Evolutionary conservation across 2,888 invertebrate genomes (phyloP).

Genomic region (Lithophane leautieri): DNA sequence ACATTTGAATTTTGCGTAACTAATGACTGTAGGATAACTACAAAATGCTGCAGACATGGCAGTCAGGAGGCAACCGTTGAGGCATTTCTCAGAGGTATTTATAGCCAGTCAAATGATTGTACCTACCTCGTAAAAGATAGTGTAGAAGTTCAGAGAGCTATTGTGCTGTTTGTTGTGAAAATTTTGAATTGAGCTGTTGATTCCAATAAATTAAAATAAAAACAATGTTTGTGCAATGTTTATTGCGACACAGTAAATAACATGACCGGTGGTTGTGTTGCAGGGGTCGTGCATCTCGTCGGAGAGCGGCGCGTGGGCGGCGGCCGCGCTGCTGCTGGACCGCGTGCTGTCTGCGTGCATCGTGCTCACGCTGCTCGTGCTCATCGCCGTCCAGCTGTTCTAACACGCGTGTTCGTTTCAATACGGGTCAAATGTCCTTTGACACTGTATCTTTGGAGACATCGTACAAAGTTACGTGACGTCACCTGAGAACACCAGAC

Average conservation of each 20-base stretch:
- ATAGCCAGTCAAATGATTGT: no score
- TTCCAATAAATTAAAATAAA: not conserved
- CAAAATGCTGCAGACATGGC: not conserved
- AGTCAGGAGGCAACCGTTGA: not conserved
- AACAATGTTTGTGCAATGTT: not conserved
- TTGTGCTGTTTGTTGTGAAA: no score
- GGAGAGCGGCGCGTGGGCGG: slow-evolving; percentile 78
- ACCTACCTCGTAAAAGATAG: not conserved
- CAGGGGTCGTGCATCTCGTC: slow-evolving; percentile 58
- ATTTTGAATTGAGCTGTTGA: no score
- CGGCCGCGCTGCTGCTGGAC: slow-evolving; percentile 80
- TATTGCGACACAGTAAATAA: not conserved
- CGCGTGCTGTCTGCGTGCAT: slow-evolving; percentile 68
- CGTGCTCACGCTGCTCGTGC: slow-evolving; percentile 69
- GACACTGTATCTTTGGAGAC: not conserved
- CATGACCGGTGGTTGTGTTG: not conserved
- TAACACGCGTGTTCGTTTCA: slow-evolving; percentile 17
- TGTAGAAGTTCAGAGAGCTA: not conserved
- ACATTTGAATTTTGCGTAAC: no score
- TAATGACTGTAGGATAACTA: not conserved
- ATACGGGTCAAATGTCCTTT: not conserved
- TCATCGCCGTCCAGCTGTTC: slow-evolving; percentile 56
- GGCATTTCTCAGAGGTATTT: not conserved
- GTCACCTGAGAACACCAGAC: not conserved
- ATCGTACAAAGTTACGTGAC: not conserved